A percentile compares a stretch with the other conserved stretches of the same genome.
These are phyloP conservation scores for Tiliacea aurago DNA, from an alignment of 2,888 invertebrate species.

Conservation along the genomic window DNA sequence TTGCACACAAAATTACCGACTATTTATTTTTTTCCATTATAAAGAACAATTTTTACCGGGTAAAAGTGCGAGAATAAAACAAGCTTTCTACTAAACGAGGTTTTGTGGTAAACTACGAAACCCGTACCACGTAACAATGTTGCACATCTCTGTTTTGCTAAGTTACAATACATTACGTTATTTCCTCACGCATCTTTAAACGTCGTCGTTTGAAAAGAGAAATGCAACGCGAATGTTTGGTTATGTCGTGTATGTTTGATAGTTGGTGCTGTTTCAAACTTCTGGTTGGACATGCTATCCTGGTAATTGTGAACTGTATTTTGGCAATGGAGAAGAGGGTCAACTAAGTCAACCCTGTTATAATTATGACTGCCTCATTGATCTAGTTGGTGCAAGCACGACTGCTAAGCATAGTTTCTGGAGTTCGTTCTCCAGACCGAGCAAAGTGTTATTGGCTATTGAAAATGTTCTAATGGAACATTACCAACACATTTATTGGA, in stretches of 20 bases:
- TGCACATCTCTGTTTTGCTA: constrained; percentile 1
- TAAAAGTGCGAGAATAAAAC: constrained; percentile 56
- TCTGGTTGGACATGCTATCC: constrained; percentile 16
- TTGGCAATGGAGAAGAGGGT: constrained; percentile 25
- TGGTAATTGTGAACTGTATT: constrained; percentile 34
- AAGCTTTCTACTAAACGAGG: constrained; percentile 65
- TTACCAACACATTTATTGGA: no score
- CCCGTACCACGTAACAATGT: constrained; percentile 22
- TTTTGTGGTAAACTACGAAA: constrained; percentile 64
- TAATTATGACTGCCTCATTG: no score
- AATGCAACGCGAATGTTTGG: constrained; percentile 23
- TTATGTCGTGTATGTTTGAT: background rate
- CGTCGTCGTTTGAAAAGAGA: constrained; percentile 8
- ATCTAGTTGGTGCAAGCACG: no score
- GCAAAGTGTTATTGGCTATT: no score
- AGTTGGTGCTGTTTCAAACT: background rate
- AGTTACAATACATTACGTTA: constrained; percentile 21
- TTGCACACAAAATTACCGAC: constrained; percentile 26
- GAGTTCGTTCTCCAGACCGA: no score
- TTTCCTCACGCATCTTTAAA: background rate
- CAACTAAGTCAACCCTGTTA: no score
- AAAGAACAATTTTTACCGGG: constrained; percentile 31
- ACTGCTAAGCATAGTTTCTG: no score
- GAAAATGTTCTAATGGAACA: no score
- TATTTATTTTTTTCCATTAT: constrained; percentile 42